Evolutionary conservation across 1,140 invertebrate genomes (phyloP), one percentile per base, ranked within the genome.

Genomic region (Cotesia vestalis): DNA sequence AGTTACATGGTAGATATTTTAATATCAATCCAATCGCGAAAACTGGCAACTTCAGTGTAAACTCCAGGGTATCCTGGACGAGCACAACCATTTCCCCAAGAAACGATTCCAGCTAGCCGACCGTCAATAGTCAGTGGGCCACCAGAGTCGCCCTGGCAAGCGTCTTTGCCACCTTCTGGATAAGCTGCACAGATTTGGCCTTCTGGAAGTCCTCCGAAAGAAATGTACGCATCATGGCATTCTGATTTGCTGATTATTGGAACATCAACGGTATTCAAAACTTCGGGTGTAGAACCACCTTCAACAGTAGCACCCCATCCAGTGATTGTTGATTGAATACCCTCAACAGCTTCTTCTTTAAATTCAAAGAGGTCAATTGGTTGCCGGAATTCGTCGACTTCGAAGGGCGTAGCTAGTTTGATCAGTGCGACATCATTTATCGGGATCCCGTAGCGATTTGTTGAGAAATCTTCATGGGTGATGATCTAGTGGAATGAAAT

Each of bases 171-270:
- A 5, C 92, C 92, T 46, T 89, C 81, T 0, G 80, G 78, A 73
- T 88, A 88, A 4, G 92, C 92, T 46, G 93, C 93, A 81, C 93
- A 94, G 35, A 94, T 82, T 89, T 93, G 92, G 8, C 89, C 89
- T 8, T 88, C 80, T 1, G 90, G 90, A n/a, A 94, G 87, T 3
- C 81, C 78, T 2, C 79, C 82, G 53, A 75, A 79, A 2, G 1
- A 12, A 5, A 11, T 8, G 64, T 88, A 88, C 0, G 81, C 81
- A 3, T 73, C 17, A 5, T 57, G 69, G 76, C 88, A 89, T 3
- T 66, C 8, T 0, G 55, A 38, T 36, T 82, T 81, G 12, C 76
- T 74, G 1, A 88, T 72, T 6, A 85, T 77, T 0, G 88, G 88
- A 4, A 89, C 81, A 0, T 66, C 69, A 0, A 85, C 86, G 1